Evolutionary conservation across 1,140 invertebrate genomes (phyloP), one percentile per base, ranked within the genome.

Genomic region (Teleogryllus occipitalis): DNA sequence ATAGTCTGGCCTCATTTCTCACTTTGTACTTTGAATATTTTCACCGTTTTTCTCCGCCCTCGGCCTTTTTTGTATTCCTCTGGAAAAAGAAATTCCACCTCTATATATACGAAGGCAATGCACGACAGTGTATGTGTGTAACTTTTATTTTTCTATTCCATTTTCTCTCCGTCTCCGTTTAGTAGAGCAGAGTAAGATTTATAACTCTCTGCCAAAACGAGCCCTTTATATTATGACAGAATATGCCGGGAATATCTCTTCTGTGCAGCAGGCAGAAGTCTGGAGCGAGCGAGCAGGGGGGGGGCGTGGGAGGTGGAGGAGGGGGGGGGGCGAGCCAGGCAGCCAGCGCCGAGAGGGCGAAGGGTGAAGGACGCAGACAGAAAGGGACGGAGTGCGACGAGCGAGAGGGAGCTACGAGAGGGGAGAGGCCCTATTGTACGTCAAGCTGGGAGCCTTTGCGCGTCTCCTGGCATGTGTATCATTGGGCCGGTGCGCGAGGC

Each of bases 131-230:
- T 65, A 65, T 65, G 54, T 65, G 54, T 65, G 54, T 65, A 65
- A 65, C 54, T 65, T 65, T 65, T 65, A 65, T 65, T 65, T 65
- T 65, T 65, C 54, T 65, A 65, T 65, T 65, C 54, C 54, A 65
- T 65, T 65, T 65, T 65, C 54, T 65, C 54, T 65, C 54, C 54
- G 54, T 65, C 54, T 65, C 54, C 54, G 54, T 65, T 65, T 65
- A 65, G 54, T 65, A 65, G 54, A 65, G 54, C 54, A 65, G 54
- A 65, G 54, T 65, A 65, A 65, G 54, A 65, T 65, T 65, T 65
- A 65, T 65, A 65, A 65, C 54, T 65, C 54, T 65, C 54, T 65
- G 54, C 54, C 54, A 65, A 65, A 65, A 65, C 54, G 54, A 65
- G 54, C 54, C 54, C 54, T 65, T 65, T 65, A 65, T 65, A 65